phyloP scores from a whole-genome alignment of 2,113 vertebrate species.

The Junco hyemalis region DNA sequence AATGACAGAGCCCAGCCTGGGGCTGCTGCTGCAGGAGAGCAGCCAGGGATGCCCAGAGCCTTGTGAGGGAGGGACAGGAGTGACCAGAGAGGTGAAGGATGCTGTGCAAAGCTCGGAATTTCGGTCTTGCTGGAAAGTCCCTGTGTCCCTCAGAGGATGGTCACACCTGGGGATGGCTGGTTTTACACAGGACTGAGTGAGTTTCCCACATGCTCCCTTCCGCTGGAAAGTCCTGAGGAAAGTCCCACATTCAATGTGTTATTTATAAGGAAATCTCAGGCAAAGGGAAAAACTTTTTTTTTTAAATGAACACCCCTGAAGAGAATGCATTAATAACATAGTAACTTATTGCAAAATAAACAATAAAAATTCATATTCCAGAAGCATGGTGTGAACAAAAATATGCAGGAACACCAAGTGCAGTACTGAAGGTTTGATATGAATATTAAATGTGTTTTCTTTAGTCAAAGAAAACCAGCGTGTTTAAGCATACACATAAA shows the following conservation, averaged over 20 bases:
- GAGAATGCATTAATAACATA: background rate
- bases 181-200: background rate
- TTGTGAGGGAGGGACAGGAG: background rate
- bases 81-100: background rate
- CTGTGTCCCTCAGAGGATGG: rapidly evolving
- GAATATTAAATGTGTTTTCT: background rate
- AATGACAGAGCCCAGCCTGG: background rate
- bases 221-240: background rate
- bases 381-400: background rate
- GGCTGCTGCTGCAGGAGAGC: background rate
- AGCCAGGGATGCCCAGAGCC: background rate
- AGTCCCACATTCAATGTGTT: background rate
- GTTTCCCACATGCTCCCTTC: background rate
- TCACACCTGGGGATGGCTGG: background rate
- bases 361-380: background rate
- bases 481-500: background rate
- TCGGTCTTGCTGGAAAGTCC: background rate
- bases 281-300: background rate
- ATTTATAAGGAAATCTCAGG: background rate
- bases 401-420: constrained; percentile 13
- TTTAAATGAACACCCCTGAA: background rate
- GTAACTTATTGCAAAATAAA: constrained; percentile 10
- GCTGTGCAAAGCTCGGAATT: rapidly evolving
- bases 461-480: background rate
- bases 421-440: background rate